A percentile compares a stretch with the other conserved stretches of the same genome.
Conservation (phyloP, 1,140 invertebrate species). For the Lepidurus couesii region DNA sequence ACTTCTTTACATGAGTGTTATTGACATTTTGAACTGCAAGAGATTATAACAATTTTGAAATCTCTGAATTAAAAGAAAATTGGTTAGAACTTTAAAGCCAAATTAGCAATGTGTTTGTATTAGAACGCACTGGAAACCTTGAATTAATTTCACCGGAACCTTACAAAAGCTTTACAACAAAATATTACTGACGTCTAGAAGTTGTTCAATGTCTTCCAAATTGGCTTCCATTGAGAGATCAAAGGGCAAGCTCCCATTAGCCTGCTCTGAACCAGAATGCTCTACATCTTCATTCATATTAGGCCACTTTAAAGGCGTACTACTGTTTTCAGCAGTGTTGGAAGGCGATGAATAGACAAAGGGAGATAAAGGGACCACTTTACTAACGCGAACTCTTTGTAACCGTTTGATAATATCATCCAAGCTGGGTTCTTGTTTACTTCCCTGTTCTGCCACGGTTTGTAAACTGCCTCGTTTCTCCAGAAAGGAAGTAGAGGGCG, state of each 20-base stretch:
- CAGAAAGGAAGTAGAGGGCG: background rate
- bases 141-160: background rate
- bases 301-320: background rate
- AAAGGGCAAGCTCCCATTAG: background rate
- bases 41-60: too few relatives aligned
- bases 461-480: background rate
- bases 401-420: background rate
- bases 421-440: background rate
- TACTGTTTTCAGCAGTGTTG: background rate
- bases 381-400: background rate
- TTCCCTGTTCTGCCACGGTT: background rate
- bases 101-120: background rate
- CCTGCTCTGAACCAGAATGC: background rate
- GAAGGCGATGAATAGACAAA: background rate
- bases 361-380: background rate
- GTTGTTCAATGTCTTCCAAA: conserved; percentile 10
- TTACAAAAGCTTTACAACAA: background rate
- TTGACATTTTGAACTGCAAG: too few relatives aligned
- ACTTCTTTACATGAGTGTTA: too few relatives aligned
- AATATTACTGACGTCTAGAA: background rate
- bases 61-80: too few relatives aligned
- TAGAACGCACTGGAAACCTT: background rate
- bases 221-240: background rate
- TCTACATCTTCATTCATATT: background rate
- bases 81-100: too few relatives aligned